These are phyloP conservation scores for Centruroides sculpturatus DNA, from an alignment of 1,140 invertebrate species.

Conservation along the genomic window DNA sequence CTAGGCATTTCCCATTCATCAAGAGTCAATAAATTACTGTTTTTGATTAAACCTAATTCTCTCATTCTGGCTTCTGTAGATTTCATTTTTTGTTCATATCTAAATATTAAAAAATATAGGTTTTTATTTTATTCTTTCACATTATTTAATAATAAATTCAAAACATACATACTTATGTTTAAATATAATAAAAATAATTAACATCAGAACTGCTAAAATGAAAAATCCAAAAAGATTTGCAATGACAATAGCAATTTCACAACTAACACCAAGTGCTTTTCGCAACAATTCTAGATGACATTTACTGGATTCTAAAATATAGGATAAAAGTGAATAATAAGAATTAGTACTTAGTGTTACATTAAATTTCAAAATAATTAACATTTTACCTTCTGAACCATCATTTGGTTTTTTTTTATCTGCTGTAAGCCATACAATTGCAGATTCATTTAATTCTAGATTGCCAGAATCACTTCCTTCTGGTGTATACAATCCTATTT, in stretches of 20 bases:
- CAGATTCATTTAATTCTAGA: constrained; percentile 36
- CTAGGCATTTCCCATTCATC: constrained; percentile 77
- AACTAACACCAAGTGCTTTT: constrained; percentile 45
- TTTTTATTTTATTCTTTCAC: too few relatives aligned
- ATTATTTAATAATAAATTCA: too few relatives aligned
- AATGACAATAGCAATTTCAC: constrained; percentile 53
- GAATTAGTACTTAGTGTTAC: not conserved
- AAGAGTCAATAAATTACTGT: constrained; percentile 26
- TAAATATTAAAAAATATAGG: too few relatives aligned
- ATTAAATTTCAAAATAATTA: not conserved
- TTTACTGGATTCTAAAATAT: constrained; percentile 23
- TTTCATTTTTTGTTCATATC: constrained; percentile 13
- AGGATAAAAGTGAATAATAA: not conserved
- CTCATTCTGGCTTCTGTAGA: constrained; percentile 12
- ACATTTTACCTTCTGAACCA: constrained; percentile 38
- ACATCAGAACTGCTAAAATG: constrained; percentile 32
- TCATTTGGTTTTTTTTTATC: constrained; percentile 46
- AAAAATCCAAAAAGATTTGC: constrained; percentile 51
- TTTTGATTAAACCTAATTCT: constrained; percentile 11
- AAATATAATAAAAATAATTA: too few relatives aligned
- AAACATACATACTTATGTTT: not conserved
- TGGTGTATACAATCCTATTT: constrained; percentile 49
- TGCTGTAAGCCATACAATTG: constrained; percentile 47
- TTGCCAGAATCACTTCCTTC: constrained; percentile 27
- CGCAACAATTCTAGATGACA: constrained; percentile 47